Evolutionary conservation across 2,888 invertebrate species (phyloP).

Genomic region (Punctoribates punctum): DNA sequence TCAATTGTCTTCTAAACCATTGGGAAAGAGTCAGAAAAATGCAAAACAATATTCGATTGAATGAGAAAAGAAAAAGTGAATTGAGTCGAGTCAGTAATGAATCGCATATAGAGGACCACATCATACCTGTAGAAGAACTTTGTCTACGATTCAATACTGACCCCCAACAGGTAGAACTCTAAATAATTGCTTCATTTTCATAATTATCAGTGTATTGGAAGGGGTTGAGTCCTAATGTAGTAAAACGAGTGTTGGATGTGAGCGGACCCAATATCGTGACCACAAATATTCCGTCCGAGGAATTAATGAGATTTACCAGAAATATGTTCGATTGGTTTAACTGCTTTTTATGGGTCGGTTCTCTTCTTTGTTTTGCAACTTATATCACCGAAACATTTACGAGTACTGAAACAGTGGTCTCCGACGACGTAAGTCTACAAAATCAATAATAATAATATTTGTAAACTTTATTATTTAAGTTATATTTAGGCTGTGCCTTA

Average conservation of each 20-base stretch:
- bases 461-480: constrained; percentile 63
- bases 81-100: neutral
- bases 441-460: no score
- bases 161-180: constrained; percentile 74
- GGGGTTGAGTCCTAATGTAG: constrained; percentile 32
- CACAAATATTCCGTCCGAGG: constrained; percentile 87
- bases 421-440: constrained; percentile 73
- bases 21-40: neutral
- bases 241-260: constrained; percentile 54
- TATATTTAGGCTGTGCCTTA: constrained; percentile 64
- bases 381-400: constrained; percentile 77
- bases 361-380: constrained; percentile 93
- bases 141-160: constrained; percentile 95
- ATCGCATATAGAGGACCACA: constrained; percentile 77
- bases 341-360: constrained; percentile 74
- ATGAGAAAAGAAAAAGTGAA: neutral
- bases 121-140: constrained; percentile 92
- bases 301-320: constrained; percentile 99
- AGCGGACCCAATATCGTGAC: constrained; percentile 70
- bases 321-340: constrained; percentile 96
- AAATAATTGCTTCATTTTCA: neutral
- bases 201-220: neutral
- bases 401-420: constrained; percentile 81
- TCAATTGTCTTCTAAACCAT: neutral
- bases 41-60: neutral